These are phyloP conservation scores for Alethe castanea DNA, from an alignment of 2,113 vertebrate species.

Conservation along the genomic window DNA sequence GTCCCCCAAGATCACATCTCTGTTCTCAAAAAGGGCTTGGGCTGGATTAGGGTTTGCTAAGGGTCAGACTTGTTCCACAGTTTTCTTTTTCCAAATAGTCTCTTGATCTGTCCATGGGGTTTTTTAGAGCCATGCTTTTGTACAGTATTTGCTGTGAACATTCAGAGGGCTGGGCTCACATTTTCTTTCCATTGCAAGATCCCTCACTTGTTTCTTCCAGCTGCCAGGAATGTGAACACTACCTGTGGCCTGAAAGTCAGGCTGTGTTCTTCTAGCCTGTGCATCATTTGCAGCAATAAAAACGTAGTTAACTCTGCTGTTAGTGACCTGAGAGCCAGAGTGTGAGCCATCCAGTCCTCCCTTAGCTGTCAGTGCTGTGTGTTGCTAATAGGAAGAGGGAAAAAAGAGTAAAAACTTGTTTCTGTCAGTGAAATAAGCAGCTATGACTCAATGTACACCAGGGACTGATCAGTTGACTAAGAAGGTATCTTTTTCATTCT, in stretches of 20 bases:
- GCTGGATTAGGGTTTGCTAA: neutral
- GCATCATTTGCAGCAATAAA: neutral
- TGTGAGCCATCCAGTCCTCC: neutral
- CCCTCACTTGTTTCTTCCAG: neutral
- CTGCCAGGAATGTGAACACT: neutral
- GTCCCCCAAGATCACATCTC: neutral
- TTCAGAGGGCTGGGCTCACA: neutral
- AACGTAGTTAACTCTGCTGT: neutral
- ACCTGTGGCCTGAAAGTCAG: neutral
- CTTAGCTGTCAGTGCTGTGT: neutral
- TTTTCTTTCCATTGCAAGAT: conserved; percentile 5
- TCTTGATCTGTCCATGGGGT: neutral
- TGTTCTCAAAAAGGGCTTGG: neutral
- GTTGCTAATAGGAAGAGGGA: neutral
- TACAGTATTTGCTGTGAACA: neutral
- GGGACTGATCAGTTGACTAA: conserved; percentile 17
- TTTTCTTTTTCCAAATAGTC: neutral
- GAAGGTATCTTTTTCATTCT: conserved; percentile 19
- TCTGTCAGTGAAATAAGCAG: conserved; percentile 27
- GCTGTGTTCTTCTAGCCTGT: neutral
- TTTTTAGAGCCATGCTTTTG: neutral
- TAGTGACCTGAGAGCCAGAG: neutral
- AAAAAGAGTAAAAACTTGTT: conserved; percentile 19
- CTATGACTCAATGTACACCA: conserved; percentile 11
- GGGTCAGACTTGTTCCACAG: neutral